Percentiles rank a stretch among this genome's conserved stretches.
Conservation (phyloP, 2,888 invertebrate species). For the Gymnosoma rotundatum region DNA sequence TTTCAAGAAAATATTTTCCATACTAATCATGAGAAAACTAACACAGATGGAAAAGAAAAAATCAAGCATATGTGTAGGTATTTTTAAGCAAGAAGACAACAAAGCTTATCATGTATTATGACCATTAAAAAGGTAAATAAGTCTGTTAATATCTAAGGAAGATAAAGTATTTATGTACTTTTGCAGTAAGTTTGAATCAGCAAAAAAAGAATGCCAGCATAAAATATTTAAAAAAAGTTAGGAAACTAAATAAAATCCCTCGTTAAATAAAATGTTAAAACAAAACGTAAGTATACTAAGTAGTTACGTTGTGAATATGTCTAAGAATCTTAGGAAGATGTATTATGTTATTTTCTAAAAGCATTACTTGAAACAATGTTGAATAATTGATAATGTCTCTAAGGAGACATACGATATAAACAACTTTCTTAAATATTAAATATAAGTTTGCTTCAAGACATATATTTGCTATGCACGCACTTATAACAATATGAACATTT, state of each 20-base stretch:
- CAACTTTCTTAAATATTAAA: neutral
- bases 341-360: constrained; percentile 55
- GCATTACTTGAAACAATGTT: constrained; percentile 75
- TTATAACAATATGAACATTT: neutral
- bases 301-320: constrained; percentile 1
- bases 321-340: constrained; percentile 57
- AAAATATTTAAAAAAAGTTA: neutral
- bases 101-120: constrained; percentile 52
- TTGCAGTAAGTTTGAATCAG: neutral
- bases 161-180: neutral
- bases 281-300: neutral
- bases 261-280: neutral
- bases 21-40: neutral
- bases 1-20: neutral
- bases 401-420: constrained; percentile 67
- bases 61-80: neutral
- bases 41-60: neutral
- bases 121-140: constrained; percentile 61
- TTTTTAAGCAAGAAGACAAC: neutral
- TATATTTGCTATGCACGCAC: neutral
- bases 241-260: constrained; percentile 2
- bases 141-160: constrained; percentile 10
- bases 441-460: neutral
- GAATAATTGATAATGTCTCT: constrained; percentile 79
- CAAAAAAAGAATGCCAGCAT: neutral